Evolutionary conservation across 2,797 vertebrate genomes (phyloP).

Genomic region (Artibeus jamaicensis): DNA sequence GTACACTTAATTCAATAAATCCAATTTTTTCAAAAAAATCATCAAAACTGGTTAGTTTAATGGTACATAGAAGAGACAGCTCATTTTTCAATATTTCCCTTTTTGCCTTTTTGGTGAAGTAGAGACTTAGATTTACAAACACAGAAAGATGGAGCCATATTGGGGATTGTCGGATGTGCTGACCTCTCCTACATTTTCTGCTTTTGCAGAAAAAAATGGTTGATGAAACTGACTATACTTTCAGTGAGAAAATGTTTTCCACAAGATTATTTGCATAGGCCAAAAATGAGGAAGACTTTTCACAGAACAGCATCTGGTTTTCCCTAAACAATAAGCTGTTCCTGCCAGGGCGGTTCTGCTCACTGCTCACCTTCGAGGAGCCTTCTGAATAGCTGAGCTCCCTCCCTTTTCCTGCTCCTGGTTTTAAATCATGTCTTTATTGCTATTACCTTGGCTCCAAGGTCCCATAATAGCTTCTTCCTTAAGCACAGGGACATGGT

Average conservation of each 20-base stretch:
- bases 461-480: not conserved
- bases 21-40: not conserved
- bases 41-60: not conserved
- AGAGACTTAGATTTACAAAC: not conserved
- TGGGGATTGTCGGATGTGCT: not conserved
- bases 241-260: not conserved
- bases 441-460: not conserved
- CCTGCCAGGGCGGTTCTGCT: not conserved
- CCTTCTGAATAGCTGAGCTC: not conserved
- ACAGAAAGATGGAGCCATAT: not conserved
- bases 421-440: not conserved
- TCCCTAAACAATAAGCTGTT: not conserved
- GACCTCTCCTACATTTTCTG: not conserved
- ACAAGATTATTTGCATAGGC: not conserved
- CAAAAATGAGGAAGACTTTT: not conserved
- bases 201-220: not conserved
- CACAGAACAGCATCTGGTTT: not conserved
- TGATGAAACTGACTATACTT: not conserved
- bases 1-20: constrained; percentile 3
- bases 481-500: not conserved
- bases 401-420: not conserved
- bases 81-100: not conserved
- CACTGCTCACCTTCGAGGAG: not conserved
- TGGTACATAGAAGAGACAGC: not conserved
- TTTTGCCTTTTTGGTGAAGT: not conserved